Percentiles rank a stretch among this genome's conserved stretches.
These are phyloP conservation scores for Anomalospiza imberbis DNA, from an alignment of 2,797 vertebrate genomes.

Conservation along the genomic window DNA sequence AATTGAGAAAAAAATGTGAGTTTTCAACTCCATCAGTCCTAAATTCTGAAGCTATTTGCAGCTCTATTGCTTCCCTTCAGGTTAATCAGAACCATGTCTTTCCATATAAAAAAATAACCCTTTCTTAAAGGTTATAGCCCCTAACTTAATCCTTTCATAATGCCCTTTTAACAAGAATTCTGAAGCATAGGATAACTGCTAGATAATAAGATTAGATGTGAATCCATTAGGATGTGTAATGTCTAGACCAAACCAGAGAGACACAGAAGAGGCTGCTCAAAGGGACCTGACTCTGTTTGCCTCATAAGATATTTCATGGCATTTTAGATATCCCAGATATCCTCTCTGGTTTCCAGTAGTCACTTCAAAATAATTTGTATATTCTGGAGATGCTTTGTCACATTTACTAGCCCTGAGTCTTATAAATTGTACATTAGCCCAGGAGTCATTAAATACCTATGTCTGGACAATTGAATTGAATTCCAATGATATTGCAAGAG, in stretches of 20 bases:
- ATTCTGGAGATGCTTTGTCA: background rate
- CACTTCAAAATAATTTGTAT: background rate
- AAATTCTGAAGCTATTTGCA: background rate
- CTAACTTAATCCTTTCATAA: constrained; percentile 27
- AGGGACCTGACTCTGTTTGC: background rate
- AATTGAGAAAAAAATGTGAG: background rate
- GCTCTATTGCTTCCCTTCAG: background rate
- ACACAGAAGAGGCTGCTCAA: background rate
- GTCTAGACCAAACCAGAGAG: background rate
- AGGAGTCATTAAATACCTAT: background rate
- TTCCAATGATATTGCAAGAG: background rate
- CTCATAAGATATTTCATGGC: background rate
- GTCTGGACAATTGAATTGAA: background rate
- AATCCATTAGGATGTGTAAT: background rate
- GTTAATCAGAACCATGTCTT: background rate
- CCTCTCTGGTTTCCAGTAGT: background rate
- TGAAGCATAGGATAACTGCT: background rate
- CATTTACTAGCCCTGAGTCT: background rate
- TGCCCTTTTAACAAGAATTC: constrained; percentile 8
- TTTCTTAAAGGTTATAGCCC: background rate
- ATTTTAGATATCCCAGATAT: background rate
- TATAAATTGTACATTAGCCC: background rate
- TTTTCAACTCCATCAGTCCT: background rate
- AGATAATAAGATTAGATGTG: background rate
- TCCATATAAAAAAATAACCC: background rate